Evolutionary conservation across 2,888 invertebrate genomes (phyloP).

Genomic region (Thymelicus sylvestris): DNA sequence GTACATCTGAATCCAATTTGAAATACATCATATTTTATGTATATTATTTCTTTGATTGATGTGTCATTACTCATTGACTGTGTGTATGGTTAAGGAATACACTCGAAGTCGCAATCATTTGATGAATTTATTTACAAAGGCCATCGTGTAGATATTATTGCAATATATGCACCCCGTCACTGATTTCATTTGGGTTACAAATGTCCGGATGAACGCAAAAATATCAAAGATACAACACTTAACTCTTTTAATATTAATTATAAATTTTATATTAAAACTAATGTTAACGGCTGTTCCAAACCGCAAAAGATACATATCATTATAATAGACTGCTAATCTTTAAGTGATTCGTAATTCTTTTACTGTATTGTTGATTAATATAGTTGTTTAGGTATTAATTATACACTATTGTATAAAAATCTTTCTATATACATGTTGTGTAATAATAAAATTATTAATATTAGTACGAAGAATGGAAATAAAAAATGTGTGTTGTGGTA

Average conservation of each 20-base stretch:
- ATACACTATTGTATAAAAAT: slow-evolving; percentile 85
- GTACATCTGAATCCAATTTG: slow-evolving; percentile 10
- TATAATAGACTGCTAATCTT: slow-evolving; percentile 82
- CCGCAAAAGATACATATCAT: slow-evolving; percentile 84
- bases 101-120: no score
- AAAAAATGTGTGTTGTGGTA: slow-evolving; percentile 81
- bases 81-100: no score
- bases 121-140: no score
- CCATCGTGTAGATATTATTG: no score
- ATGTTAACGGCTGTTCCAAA: slow-evolving; percentile 80
- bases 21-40: neutral
- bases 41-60: no score
- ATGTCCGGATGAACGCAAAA: slow-evolving; percentile 27
- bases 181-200: no score
- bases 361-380: slow-evolving; percentile 81
- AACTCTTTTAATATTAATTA: slow-evolving; percentile 13
- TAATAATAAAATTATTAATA: slow-evolving; percentile 75
- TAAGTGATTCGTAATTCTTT: slow-evolving; percentile 79
- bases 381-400: slow-evolving; percentile 76
- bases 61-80: no score
- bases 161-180: no score
- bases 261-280: slow-evolving; percentile 47
- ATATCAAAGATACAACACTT: slow-evolving; percentile 19
- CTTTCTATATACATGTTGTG: slow-evolving; percentile 85
- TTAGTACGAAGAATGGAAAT: slow-evolving; percentile 68